Base-by-base conservation (phyloP, 2,113 vertebrate genomes). In the Holacanthus passer region DNA sequence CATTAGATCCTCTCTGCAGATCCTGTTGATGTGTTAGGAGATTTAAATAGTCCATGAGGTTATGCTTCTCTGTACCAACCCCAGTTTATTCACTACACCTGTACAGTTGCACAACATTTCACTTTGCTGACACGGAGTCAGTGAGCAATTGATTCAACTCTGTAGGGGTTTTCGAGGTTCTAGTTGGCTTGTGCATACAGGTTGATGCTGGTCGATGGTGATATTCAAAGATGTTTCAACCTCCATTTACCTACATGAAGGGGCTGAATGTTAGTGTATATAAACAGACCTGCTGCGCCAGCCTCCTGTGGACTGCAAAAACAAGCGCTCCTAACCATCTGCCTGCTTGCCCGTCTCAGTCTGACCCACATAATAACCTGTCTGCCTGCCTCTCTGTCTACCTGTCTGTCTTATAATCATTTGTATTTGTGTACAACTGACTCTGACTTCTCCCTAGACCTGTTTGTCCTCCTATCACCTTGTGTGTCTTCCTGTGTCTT, bases 241-340 rank as follows among this genome's bases (percentile, higher is more conserved):
- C 19, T n/a, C 24, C 13, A 8, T 66, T 74, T 60, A 74, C 20
- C 45, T 12, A 14, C 1, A 32, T 8, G 6, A 5, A 6, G 4
- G n/a, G 39, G 19, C 14, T 24, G 11, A 10, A 31, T 64, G 22
- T 67, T 32, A 60, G 31, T 50, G 20, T 53, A 19, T 60, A 29
- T 32, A 32, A 59, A 43, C 79, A 50, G 82, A 75, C 58, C 79
- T 87, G 64, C 79, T 72, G 60, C 58, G 24, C 50, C 89, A 73
- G 84, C 82, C 71, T 90, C 87, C 87, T 83, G 73, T 76, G 64
- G 85, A 82, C 79, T 91, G 81, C 32, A 86, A 85, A 92, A 93
- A 89, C 87, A 87, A 90, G 87, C 73, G 8, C 76, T 59, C 64
- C 67, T 88, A 91, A 90, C 29, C 68, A 76, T 50, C 74, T 74